Evolutionary conservation across 2,113 vertebrate species (phyloP), one percentile per base, ranked within the genome.

Genomic region (Larimichthys polyactis): DNA sequence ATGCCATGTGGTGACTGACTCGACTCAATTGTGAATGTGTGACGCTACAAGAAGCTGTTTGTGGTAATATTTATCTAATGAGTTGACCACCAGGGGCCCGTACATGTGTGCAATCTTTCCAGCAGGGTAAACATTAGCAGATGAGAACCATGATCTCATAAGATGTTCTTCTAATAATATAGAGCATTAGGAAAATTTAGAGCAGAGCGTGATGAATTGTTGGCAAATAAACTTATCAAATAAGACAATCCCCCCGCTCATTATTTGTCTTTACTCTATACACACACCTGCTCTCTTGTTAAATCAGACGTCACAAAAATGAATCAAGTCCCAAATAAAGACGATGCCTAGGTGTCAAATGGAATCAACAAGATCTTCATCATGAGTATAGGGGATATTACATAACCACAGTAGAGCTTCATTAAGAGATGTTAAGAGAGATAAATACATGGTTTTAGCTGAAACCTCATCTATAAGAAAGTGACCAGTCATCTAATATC

Each of bases 241-340:
- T 40, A 87, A 82, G 48, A 80, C 87, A 80, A 90, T 90, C 84
- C 65, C 49, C 32, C 52, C 43, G n/a, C 51, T 79, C 49, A 85
- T 79, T 79, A 68, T 66, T 76, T 69, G 22, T 80, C 73, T 68
- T 75, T 51, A 36, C 48, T 75, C 68, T 32, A 49, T 20, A 55
- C 64, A 74, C 64, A 74, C 73, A 68, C 36, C 2, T 29, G 29
- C 36, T 52, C 40, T 59, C 62, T 22, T 10, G 51, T 57, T 80
- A 58, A 79, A 85, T 79, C 81, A 86, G 70, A 71, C 67, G 49
- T 54, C 51, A 65, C 74, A 89, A 75, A 66, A 87, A 88, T 75
- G 73, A 83, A 82, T 86, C 68, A 52, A 54, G 16, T 67, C 36
- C 62, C 27, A 64, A 82, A 82, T 85, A 88, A 71, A 81, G 74